Percentiles rank a stretch among this genome's conserved stretches.
Conservation (phyloP, 2,888 invertebrate genomes). For the Pyralis farinalis region DNA sequence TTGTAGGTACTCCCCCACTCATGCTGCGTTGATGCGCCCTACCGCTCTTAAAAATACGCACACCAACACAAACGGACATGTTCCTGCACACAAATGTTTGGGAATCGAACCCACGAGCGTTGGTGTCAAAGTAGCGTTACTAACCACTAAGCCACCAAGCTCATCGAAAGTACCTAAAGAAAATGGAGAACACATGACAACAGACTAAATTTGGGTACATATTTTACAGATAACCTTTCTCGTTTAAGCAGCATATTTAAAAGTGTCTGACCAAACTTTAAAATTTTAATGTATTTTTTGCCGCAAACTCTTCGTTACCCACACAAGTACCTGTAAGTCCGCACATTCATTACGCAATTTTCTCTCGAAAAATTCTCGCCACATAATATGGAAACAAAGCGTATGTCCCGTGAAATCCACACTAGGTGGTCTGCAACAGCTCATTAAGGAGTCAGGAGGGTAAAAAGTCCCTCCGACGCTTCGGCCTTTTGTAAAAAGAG, state of each 20-base stretch:
- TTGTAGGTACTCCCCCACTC: no score
- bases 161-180: no score
- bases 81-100: no score
- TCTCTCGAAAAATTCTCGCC: slow-evolving; percentile 36
- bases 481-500: slow-evolving; percentile 74
- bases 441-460: slow-evolving; percentile 78
- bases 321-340: slow-evolving; percentile 9
- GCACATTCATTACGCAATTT: slow-evolving; percentile 42
- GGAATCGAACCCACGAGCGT: no score
- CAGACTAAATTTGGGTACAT: no score
- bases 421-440: slow-evolving; percentile 66
- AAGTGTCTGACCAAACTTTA: slow-evolving; percentile 4
- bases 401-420: slow-evolving; percentile 55
- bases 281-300: slow-evolving; percentile 12
- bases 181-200: no score
- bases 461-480: slow-evolving; percentile 64
- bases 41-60: no score
- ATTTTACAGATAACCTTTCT: no score
- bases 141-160: no score
- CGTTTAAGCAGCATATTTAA: not conserved
- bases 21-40: no score
- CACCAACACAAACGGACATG: no score
- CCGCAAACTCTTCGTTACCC: slow-evolving; percentile 9
- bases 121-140: no score
- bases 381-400: slow-evolving; percentile 61